Percentiles rank a stretch among this genome's conserved stretches.
These are phyloP conservation scores for Eptatretus atami DNA, from an alignment of 2,797 vertebrate genomes.

Conservation along the genomic window DNA sequence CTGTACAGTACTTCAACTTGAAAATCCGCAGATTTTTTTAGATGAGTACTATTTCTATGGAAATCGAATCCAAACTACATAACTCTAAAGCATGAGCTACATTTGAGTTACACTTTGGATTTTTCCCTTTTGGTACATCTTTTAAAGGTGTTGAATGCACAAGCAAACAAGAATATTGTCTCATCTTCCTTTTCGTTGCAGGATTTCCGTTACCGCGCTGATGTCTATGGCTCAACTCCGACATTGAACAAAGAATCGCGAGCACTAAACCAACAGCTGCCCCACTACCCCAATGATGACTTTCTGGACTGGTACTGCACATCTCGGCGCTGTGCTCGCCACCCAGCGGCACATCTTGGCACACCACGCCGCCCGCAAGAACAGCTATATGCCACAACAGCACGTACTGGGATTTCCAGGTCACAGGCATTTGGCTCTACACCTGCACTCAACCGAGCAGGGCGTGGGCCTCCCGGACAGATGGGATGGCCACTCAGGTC, in stretches of 20 bases:
- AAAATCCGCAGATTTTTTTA: too few relatives aligned
- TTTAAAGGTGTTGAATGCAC: too few relatives aligned
- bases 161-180: too few relatives aligned
- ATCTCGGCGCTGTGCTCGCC: neutral
- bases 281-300: constrained; percentile 4
- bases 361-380: too few relatives aligned
- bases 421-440: neutral
- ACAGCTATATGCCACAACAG: neutral
- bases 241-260: constrained; percentile 1
- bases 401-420: neutral
- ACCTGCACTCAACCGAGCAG: neutral
- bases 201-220: neutral
- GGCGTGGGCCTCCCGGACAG: neutral
- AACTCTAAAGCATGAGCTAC: too few relatives aligned
- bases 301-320: neutral
- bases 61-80: too few relatives aligned
- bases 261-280: neutral
- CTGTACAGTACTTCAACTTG: too few relatives aligned
- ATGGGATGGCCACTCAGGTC: too few relatives aligned
- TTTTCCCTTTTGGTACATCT: too few relatives aligned
- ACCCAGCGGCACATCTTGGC: too few relatives aligned
- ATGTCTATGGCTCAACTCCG: neutral
- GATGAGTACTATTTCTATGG: too few relatives aligned
- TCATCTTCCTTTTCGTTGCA: neutral
- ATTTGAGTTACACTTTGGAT: too few relatives aligned